Percentiles rank a stretch among this genome's conserved stretches.
Evolutionary conservation across 2,113 vertebrate species (phyloP).

Genomic region (Pandion haliaetus): DNA sequence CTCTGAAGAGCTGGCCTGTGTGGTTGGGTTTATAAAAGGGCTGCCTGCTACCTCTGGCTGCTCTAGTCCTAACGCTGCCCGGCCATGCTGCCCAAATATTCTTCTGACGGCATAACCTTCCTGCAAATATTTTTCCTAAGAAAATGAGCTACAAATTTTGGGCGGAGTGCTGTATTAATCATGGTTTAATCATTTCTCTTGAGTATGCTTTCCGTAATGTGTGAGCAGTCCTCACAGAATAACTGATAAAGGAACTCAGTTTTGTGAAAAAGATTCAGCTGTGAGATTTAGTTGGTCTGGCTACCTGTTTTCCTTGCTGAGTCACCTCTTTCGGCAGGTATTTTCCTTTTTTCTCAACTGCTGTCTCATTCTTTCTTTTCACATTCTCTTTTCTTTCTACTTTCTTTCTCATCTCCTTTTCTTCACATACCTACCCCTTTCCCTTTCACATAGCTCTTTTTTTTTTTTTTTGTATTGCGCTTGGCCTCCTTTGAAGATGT

Average conservation of each 20-base stretch:
- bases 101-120: background rate
- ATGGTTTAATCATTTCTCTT: slow-evolving; percentile 61
- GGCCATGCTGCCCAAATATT: background rate
- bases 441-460: background rate
- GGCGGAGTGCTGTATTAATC: slow-evolving; percentile 50
- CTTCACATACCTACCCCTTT: background rate
- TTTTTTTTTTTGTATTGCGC: background rate
- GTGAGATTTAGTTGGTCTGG: background rate
- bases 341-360: background rate
- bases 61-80: background rate
- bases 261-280: slow-evolving; percentile 20
- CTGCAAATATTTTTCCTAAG: slow-evolving; percentile 39
- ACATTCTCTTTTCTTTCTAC: background rate
- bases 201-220: slow-evolving; percentile 40
- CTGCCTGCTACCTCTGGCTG: background rate
- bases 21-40: background rate
- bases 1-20: background rate
- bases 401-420: background rate
- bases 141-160: slow-evolving; percentile 54
- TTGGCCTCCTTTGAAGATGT: background rate
- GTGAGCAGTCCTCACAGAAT: slow-evolving; percentile 6
- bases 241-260: slow-evolving; percentile 42
- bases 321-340: background rate
- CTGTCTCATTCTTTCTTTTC: background rate
- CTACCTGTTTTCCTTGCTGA: background rate